phyloP scores from a whole-genome alignment of 2,113 vertebrate species.

The Saguinus imperator region DNA sequence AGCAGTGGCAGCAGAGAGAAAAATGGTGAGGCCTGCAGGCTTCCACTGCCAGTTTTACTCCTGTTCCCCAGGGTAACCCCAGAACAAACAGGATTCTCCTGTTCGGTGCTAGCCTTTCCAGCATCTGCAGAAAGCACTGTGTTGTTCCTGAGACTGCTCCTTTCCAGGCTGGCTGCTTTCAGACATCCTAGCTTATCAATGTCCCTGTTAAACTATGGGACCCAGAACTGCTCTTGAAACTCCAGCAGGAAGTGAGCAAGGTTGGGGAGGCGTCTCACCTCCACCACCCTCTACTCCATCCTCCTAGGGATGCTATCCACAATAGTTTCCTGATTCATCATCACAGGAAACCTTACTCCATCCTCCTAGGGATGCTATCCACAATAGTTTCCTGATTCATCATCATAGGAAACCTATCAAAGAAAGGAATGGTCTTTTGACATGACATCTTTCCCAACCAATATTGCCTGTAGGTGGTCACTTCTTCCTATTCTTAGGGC shows the following conservation, averaged over 20 bases:
- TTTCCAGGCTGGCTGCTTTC: neutral
- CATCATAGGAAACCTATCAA: neutral
- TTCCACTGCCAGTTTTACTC: neutral
- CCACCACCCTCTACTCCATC: neutral
- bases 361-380: neutral
- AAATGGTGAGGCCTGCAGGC: neutral
- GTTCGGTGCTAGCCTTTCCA: neutral
- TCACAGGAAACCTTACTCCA: neutral
- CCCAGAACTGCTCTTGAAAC: neutral
- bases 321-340: neutral
- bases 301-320: neutral
- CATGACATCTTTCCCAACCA: neutral
- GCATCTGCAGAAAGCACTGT: neutral
- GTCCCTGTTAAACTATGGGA: neutral
- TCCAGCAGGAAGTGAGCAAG: neutral
- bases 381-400: neutral
- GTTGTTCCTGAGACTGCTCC: neutral
- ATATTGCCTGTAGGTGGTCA: too few species aligned
- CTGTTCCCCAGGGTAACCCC: neutral
- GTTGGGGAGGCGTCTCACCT: accelerated
- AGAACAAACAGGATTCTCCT: neutral
- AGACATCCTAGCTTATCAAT: neutral
- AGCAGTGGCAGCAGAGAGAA: neutral
- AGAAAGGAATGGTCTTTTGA: neutral
- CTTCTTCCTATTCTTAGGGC: neutral